Evolutionary conservation across 2,888 invertebrate genomes (phyloP), one percentile per base, ranked within the genome.

Genomic region (Agrochola macilenta): DNA sequence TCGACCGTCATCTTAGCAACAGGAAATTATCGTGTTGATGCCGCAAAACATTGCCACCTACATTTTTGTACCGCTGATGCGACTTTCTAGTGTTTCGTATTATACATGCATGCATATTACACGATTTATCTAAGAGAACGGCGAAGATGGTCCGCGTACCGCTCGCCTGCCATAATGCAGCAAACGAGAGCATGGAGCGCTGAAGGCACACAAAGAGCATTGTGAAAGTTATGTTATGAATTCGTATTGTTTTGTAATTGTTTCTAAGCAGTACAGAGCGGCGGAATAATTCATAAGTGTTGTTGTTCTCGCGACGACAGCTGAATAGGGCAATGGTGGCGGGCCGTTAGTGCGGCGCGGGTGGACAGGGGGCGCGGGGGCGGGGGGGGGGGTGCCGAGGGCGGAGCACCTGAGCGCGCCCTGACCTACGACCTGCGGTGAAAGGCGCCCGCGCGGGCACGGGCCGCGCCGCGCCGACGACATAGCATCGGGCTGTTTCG

Each of bases 331-430:
- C 93, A 94, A 93, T 93, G 93, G 93, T 94, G 94, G 94, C 93
- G 93, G 92, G 94, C 93, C 93, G 94, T 93, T 93, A 93, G 93
- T 90, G 89, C 84, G 87, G 87, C 85, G 90, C 87, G 89, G 87
- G 91, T 87, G 90, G 90, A 86, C 90, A 78, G 75, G 89, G 63
- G 52, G 89, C 87, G 89, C 91, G 89, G 82, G 30, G 88, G 88
- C 84, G 85, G 57, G 61, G 77, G 85, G 57, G 61, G 77, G 69
- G 76, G 89, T 86, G 89, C 92, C 92, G 93, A 93, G 96, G 95
- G 96, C 95, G 95, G 96, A 95, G 96, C 96, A 95, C 96, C 96
- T 95, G 96, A 96, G 96, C 94, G 96, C 96, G 96, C 96, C 96
- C 96, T 96, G 96, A 96, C 96, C 96, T 96, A 91, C 95, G 96